Conservation (phyloP, 2,797 vertebrate species). For the Buceros bicornis region DNA sequence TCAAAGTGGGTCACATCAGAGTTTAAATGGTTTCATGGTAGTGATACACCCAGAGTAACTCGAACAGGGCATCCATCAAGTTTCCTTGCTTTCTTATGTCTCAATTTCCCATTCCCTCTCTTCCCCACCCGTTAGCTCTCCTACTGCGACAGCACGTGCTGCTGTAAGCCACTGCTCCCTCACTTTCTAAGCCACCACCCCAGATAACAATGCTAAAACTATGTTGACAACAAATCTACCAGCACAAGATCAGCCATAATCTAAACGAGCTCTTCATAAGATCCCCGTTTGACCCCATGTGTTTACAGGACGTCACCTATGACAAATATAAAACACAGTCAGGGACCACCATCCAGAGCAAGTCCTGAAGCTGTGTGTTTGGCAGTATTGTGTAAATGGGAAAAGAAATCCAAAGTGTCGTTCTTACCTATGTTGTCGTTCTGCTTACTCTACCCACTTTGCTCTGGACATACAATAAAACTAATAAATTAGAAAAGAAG, state of each 20-base stretch:
- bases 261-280: not conserved
- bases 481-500: not conserved
- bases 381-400: rapidly evolving
- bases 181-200: not conserved
- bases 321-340: not conserved
- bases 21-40: not conserved
- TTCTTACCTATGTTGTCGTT: not conserved
- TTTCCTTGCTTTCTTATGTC: not conserved
- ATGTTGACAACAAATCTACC: not conserved
- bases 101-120: not conserved
- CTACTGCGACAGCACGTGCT: not conserved
- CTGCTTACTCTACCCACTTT: not conserved
- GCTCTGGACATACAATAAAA: not conserved
- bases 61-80: not conserved
- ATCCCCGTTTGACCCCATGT: not conserved
- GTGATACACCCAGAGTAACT: not conserved
- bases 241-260: not conserved
- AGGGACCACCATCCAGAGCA: not conserved
- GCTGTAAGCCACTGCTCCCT: not conserved
- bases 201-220: not conserved
- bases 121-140: not conserved
- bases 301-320: not conserved
- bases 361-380: not conserved
- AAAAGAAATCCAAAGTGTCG: not conserved
- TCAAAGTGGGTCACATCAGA: not conserved